Conservation (phyloP, 1,140 invertebrate genomes). For the Helicoverpa zea region DNA sequence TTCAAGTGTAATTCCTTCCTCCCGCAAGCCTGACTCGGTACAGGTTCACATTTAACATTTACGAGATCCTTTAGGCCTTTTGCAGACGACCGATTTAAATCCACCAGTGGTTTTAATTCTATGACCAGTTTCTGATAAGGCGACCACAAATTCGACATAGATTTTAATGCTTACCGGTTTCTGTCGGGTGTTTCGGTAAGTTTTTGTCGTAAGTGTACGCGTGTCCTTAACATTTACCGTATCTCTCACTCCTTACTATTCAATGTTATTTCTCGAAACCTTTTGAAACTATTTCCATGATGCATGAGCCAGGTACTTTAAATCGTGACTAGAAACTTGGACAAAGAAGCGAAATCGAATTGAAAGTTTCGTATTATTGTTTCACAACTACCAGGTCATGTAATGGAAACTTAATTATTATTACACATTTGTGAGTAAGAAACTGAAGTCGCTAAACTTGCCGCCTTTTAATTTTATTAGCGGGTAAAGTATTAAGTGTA, state of each 20-base stretch:
- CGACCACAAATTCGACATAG: neutral
- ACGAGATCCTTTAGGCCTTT: constrained; percentile 14
- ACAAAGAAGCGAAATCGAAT: constrained; percentile 33
- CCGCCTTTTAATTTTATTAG: neutral
- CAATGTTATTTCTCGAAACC: constrained; percentile 15
- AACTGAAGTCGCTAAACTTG: neutral
- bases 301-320: constrained; percentile 31
- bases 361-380: constrained; percentile 40
- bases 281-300: constrained; percentile 44
- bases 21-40: constrained; percentile 46
- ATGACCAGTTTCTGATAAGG: neutral
- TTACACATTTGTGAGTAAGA: constrained; percentile 9
- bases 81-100: neutral
- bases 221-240: neutral
- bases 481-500: constrained; percentile 3
- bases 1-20: constrained; percentile 59
- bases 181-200: neutral
- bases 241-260: neutral
- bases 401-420: constrained; percentile 38
- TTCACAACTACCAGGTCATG: constrained; percentile 31
- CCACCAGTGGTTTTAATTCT: constrained; percentile 1
- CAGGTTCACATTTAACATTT: constrained; percentile 40
- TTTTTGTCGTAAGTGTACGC: neutral
- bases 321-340: constrained; percentile 41
- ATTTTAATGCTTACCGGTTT: neutral